Evolutionary conservation across 2,797 vertebrate genomes (phyloP).

Genomic region (Rousettus madagascariensis): DNA sequence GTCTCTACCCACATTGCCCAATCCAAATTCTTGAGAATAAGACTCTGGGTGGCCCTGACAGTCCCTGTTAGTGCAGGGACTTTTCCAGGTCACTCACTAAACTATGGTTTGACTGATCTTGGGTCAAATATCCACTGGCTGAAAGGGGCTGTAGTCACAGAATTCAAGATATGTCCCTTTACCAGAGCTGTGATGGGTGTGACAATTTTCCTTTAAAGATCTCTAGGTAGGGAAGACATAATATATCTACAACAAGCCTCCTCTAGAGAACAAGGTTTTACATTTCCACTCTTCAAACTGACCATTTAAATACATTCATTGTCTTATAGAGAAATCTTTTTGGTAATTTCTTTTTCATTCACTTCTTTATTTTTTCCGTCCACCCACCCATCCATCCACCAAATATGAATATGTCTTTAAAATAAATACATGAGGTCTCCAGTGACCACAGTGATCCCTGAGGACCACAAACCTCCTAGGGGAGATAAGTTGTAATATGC

Average conservation of each 20-base stretch:
- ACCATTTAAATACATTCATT: not conserved
- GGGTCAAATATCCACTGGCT: not conserved
- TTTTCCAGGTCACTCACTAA: not conserved
- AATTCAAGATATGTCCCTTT: not conserved
- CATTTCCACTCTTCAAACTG: not conserved
- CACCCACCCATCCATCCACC: not conserved
- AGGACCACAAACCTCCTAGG: not conserved
- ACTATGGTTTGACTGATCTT: not conserved
- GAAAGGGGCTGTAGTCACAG: not conserved
- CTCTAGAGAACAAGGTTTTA: not conserved
- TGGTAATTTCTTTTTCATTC: not conserved
- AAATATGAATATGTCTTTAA: not conserved
- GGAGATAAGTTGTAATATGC: not conserved
- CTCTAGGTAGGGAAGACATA: not conserved
- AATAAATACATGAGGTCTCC: not conserved
- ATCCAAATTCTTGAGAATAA: not conserved
- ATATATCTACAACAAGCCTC: not conserved
- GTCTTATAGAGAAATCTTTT: not conserved
- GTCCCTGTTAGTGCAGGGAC: not conserved
- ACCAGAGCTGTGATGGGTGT: not conserved
- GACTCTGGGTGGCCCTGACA: not conserved
- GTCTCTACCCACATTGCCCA: not conserved
- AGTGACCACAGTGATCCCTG: not conserved
- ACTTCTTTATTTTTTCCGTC: not conserved
- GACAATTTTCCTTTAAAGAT: not conserved